Conservation (phyloP, 2,797 vertebrate genomes). For the Rhincodon typus region DNA sequence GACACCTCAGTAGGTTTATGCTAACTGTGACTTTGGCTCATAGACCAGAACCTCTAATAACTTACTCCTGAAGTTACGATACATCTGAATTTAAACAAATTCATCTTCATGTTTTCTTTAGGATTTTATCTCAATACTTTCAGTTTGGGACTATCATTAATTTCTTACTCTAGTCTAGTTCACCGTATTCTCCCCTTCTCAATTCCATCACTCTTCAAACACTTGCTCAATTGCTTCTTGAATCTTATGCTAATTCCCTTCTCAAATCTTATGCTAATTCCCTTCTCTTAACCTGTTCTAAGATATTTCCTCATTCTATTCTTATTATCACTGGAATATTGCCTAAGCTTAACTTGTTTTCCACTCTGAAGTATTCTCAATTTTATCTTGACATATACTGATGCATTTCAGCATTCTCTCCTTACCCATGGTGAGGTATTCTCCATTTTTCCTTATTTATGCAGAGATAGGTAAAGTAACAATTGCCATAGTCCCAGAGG, state of each 20-base stretch:
- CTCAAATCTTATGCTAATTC: background rate
- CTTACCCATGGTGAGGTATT: background rate
- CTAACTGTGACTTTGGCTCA: too few species aligned
- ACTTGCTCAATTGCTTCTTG: background rate
- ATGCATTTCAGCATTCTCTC: background rate
- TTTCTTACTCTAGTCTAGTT: background rate
- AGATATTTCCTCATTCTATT: background rate
- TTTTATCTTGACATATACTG: background rate
- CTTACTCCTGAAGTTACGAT: too few species aligned
- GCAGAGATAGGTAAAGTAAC: background rate
- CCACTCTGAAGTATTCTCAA: background rate
- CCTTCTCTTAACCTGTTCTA: background rate
- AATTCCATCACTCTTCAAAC: background rate
- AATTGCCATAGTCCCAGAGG: too few species aligned
- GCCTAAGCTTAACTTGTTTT: background rate
- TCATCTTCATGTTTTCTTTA: too few species aligned
- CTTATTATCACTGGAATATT: background rate
- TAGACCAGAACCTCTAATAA: too few species aligned
- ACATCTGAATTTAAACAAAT: too few species aligned
- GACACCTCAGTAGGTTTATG: too few species aligned
- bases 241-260: background rate
- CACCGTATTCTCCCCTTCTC: background rate
- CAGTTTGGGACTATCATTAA: too few species aligned
- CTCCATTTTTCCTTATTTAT: background rate
- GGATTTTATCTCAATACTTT: too few species aligned